Evolutionary conservation across 2,113 vertebrate genomes (phyloP).

Genomic region (Hemicordylus capensis): DNA sequence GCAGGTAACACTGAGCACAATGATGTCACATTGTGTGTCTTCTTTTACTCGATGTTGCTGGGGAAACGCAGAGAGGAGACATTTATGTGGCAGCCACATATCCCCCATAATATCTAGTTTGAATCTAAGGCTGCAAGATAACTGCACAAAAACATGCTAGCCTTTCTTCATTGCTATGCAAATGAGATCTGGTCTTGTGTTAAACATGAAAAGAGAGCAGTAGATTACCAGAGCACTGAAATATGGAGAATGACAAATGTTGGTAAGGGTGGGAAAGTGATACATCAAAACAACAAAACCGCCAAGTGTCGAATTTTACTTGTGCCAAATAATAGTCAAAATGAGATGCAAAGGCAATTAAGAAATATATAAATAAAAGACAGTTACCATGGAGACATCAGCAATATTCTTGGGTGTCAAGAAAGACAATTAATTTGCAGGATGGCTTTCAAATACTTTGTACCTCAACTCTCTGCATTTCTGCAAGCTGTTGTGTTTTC

Average conservation of each 20-base stretch:
- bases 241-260: constrained; percentile 9
- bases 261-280: not conserved
- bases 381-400: constrained; percentile 58
- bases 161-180: not conserved
- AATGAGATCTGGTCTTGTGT: not conserved
- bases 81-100: not conserved
- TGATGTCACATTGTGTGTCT: not conserved
- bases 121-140: not conserved
- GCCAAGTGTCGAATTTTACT: not conserved
- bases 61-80: too few relatives aligned
- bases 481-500: constrained; percentile 6
- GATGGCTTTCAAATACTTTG: constrained; percentile 54
- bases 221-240: not conserved
- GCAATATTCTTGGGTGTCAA: constrained; percentile 35
- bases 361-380: constrained; percentile 54
- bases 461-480: constrained; percentile 48
- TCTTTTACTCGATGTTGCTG: too few relatives aligned
- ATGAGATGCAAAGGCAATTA: constrained; percentile 42
- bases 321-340: not conserved
- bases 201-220: not conserved
- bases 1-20: not conserved
- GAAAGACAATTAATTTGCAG: constrained; percentile 59
- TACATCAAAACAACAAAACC: constrained; percentile 38
- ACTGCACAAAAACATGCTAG: not conserved
- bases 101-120: not conserved